These are phyloP conservation scores for Cossypha caffra DNA, from an alignment of 2,797 vertebrate genomes.

Conservation along the genomic window DNA sequence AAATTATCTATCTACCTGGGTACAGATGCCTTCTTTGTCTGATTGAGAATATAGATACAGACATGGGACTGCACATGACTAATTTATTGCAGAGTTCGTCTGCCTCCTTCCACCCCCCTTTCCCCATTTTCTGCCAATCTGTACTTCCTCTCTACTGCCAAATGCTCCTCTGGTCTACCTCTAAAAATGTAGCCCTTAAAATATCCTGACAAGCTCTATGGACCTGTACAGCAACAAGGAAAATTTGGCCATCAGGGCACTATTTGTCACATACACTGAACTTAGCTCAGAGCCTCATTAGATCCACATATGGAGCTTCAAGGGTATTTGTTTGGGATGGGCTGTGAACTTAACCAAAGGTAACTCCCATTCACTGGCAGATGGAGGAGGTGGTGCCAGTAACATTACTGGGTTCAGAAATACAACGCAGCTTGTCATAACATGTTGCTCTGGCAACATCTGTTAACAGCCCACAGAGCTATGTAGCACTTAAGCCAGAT, in stretches of 20 bases:
- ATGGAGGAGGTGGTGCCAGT: constrained; percentile 19
- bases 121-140: background rate
- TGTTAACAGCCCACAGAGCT: constrained; percentile 57
- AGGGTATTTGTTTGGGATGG: background rate
- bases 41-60: background rate
- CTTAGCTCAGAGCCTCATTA: background rate
- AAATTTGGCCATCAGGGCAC: background rate
- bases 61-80: background rate
- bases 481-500: constrained; percentile 48
- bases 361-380: constrained; percentile 33
- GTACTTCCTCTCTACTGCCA: background rate
- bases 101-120: background rate
- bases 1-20: background rate
- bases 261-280: background rate
- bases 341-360: constrained; percentile 6
- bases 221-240: background rate
- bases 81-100: background rate
- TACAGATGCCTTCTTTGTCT: background rate
- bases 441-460: constrained; percentile 65
- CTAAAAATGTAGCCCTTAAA: background rate
- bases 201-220: background rate
- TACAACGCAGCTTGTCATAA: constrained; percentile 49
- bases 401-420: constrained; percentile 46
- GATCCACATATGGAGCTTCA: background rate
- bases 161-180: background rate